Base-by-base conservation (phyloP, 2,888 invertebrate genomes). In the Lapara coniferarum region DNA sequence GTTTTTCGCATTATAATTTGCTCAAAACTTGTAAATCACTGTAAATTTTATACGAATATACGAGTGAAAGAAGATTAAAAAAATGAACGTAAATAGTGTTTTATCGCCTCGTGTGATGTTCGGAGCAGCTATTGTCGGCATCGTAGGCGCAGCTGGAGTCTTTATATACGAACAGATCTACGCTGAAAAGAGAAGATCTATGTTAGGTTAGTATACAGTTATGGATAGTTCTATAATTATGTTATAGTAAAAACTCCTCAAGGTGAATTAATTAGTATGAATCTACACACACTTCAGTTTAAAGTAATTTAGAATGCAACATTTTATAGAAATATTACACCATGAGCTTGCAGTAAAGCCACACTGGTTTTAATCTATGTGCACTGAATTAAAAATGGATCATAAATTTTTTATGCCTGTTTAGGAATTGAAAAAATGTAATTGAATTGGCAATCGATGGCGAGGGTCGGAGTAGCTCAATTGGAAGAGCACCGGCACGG, bases 121-220 rank as follows among this genome's bases (percentile, higher is more conserved):
- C 69, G 94, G 94, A 10, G 94, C 94, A 0, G 94, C 94, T 25
- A 86, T 94, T 0, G 92, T 94, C 0, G 94, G 94, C 6, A 85
- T 94, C 0, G 92, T 94, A 0, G 92, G 94, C 2, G 94, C 94
- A 1, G 93, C 93, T 52, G 94, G 94, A 2, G 87, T 94, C 70
- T 93, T 91, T 77, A 89, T 94, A 68, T 92, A 93, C 70, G 94
- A 94, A 78, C 93, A 93, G 73, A 83, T 94, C 0, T 92, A 93
- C 71, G 93, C 91, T 25, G 94, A 94, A 75, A 94, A 91, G 74
- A 77, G 91, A 51, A 83, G 94, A 77, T 80, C 92, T 12, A 90
- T 93, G 91, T 75, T 94, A 75, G 90, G 94, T 94, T 77, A 85
- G 87, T 84, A 73, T 56, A 30, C 30, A 37, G 5, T 4, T 13